Percentiles rank a stretch among this genome's conserved stretches.
phyloP scores from a whole-genome alignment of 2,113 vertebrate genomes.

The Crotalus viridis region DNA sequence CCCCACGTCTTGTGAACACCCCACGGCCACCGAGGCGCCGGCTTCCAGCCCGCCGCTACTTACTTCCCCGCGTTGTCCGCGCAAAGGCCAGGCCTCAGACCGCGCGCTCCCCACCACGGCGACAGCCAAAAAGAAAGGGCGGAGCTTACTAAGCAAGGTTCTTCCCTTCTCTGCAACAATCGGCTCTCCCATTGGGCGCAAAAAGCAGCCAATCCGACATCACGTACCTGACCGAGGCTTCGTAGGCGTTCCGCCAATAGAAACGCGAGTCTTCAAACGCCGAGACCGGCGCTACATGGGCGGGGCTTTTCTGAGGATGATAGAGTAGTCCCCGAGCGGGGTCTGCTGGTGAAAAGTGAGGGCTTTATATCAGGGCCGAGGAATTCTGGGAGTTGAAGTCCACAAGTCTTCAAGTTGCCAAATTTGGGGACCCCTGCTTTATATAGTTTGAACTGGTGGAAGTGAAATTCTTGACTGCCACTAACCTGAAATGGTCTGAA shows the following conservation, averaged over 20 bases:
- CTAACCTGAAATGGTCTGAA: neutral
- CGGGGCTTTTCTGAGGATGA: neutral
- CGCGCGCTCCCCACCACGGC: neutral
- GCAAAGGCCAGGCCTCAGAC: accelerated
- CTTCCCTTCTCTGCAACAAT: slow-evolving; percentile 32
- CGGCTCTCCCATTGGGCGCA: slow-evolving; percentile 18
- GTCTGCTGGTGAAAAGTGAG: neutral
- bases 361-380: no score
- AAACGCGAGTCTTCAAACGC: neutral
- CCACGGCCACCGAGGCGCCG: neutral
- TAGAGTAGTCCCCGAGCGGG: neutral
- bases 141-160: accelerated
- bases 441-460: neutral
- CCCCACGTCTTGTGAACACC: neutral
- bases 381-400: no score
- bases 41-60: neutral
- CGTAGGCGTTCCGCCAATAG: accelerated
- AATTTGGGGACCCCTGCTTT: neutral
- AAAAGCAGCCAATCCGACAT: neutral
- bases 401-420: no score
- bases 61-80: neutral
- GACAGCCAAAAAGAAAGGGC: slow-evolving; percentile 38
- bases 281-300: neutral
- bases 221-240: accelerated
- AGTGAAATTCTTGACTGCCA: neutral